phyloP scores from a whole-genome alignment of 2,113 vertebrate species.

The Zosterops pallidus region DNA sequence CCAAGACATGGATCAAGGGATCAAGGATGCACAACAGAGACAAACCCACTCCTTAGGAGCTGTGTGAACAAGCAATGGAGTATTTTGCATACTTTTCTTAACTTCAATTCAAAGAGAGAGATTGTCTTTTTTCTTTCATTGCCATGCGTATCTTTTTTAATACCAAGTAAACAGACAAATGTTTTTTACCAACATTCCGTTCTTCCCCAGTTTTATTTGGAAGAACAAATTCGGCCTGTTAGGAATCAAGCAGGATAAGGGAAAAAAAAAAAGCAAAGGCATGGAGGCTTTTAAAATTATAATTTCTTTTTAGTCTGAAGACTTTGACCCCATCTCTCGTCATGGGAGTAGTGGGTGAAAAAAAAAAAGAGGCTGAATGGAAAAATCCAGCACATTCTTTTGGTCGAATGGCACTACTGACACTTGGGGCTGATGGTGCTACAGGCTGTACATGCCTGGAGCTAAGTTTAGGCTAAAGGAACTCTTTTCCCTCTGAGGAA shows the following conservation, averaged over 20 bases:
- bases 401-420: neutral
- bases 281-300: neutral
- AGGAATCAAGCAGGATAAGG: neutral
- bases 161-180: neutral
- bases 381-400: neutral
- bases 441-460: neutral
- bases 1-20: neutral
- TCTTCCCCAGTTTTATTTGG: neutral
- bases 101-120: neutral
- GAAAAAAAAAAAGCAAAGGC: neutral
- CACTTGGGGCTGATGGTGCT: neutral
- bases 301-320: neutral
- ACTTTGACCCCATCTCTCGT: neutral
- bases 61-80: neutral
- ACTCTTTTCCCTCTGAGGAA: neutral
- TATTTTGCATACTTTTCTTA: neutral
- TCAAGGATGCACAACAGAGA: neutral
- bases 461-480: neutral
- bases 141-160: fast-evolving
- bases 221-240: neutral
- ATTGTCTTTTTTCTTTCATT: neutral
- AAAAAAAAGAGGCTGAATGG: neutral
- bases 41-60: neutral
- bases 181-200: neutral
- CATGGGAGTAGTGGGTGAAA: neutral